Evolutionary conservation across 2,797 vertebrate species (phyloP).

Genomic region (Typhlichthys eigenmanni): DNA sequence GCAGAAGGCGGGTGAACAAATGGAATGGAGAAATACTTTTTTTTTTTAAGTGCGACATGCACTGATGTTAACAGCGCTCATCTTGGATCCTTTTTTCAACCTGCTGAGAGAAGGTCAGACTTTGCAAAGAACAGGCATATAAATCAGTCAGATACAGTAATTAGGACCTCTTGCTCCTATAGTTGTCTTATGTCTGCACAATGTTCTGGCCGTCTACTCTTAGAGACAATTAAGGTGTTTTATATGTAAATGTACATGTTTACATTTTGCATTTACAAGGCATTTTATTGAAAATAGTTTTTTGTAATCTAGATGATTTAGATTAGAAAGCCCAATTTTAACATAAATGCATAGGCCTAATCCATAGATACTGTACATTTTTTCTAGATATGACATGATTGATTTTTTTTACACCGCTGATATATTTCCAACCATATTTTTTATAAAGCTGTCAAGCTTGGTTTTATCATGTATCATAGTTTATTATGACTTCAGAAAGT

Average conservation of each 20-base stretch:
- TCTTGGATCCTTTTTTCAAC: constrained; percentile 3
- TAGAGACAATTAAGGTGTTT: neutral
- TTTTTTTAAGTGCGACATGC: neutral
- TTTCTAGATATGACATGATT: neutral
- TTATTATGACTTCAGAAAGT: too few relatives aligned
- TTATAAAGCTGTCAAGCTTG: too few relatives aligned
- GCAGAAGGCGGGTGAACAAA: neutral
- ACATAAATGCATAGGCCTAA: neutral
- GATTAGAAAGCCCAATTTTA: neutral
- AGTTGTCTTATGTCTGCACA: constrained; percentile 19
- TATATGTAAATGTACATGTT: neutral
- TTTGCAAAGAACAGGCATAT: constrained; percentile 8
- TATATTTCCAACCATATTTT: constrained; percentile 8
- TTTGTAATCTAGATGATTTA: too few relatives aligned
- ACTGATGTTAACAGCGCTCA: neutral
- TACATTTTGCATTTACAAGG: too few relatives aligned
- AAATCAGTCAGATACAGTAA: constrained; percentile 10
- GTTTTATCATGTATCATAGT: too few relatives aligned
- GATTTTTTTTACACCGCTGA: constrained; percentile 38
- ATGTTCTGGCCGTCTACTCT: constrained; percentile 12
- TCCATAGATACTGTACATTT: neutral
- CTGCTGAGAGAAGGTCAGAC: neutral
- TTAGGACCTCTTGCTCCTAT: constrained; percentile 12
- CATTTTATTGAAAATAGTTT: too few relatives aligned
- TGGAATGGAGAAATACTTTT: neutral